Evolutionary conservation across 92 coral and sea anemone species (phyloP).

Genomic region (Porites cylindrica): DNA sequence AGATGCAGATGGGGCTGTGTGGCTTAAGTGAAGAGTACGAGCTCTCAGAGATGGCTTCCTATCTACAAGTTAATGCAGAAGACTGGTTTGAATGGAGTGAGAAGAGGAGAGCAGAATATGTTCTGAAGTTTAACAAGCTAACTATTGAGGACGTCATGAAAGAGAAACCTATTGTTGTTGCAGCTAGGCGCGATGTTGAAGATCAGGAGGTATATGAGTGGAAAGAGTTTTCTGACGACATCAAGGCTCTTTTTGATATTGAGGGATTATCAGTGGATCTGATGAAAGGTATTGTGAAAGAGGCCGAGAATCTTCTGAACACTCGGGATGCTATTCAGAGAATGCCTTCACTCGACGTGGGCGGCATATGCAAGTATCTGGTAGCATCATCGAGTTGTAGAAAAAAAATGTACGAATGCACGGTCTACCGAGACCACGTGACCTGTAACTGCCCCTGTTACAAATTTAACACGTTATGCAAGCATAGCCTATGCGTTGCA

Average conservation of each 20-base stretch:
- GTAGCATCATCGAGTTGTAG: slow-evolving; percentile 56
- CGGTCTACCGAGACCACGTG: slow-evolving; percentile 50
- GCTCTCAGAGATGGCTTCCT: slow-evolving; percentile 47
- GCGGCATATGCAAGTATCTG: slow-evolving; percentile 17
- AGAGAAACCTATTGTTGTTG: slow-evolving; percentile 28
- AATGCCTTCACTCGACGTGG: slow-evolving; percentile 29
- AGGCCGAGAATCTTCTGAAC: slow-evolving; percentile 52
- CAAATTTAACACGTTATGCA: slow-evolving; percentile 49
- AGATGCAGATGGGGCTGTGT: slow-evolving; percentile 46
- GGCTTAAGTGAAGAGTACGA: slow-evolving; percentile 62
- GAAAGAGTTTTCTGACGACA: slow-evolving; percentile 48
- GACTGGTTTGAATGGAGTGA: slow-evolving; percentile 55
- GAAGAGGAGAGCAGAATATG: slow-evolving; percentile 28
- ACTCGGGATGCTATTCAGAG: slow-evolving; percentile 31
- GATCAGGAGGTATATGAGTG: slow-evolving; percentile 10
- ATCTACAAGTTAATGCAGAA: slow-evolving; percentile 48
- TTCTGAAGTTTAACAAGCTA: slow-evolving; percentile 39
- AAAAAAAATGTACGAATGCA: slow-evolving; percentile 62
- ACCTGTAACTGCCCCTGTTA: slow-evolving; percentile 62
- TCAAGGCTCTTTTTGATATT: slow-evolving; percentile 1
- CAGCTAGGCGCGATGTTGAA: neutral
- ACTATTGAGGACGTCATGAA: slow-evolving; percentile 39
- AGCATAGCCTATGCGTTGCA: slow-evolving; percentile 66
- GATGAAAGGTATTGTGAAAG: slow-evolving; percentile 17
- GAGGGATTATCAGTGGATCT: slow-evolving; percentile 21